Evolutionary conservation across 1,140 invertebrate species (phyloP).

Genomic region (Atopsyche davidsoni): DNA sequence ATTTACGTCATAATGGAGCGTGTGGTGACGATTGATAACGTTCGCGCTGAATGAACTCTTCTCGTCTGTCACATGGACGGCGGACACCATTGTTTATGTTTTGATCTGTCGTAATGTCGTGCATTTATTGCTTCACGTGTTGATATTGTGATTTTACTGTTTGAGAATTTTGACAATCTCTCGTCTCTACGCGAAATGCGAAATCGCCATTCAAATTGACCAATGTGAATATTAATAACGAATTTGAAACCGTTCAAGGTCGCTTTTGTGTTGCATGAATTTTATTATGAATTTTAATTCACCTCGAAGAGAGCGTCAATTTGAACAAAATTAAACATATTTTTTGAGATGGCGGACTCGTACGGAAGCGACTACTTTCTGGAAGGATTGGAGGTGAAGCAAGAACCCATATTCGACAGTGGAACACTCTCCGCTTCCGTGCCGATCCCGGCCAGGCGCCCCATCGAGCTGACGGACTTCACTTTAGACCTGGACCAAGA

Average conservation of each 20-base stretch:
- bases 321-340: too few relatives aligned
- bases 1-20: constrained; percentile 20
- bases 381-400: constrained; percentile 49
- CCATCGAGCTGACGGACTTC: constrained; percentile 36
- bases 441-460: constrained; percentile 50
- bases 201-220: too few relatives aligned
- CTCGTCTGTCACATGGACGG: constrained; percentile 13
- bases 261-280: constrained; percentile 13
- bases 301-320: too few relatives aligned
- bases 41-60: constrained; percentile 1
- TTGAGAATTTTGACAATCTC: too few relatives aligned
- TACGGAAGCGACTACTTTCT: constrained; percentile 52
- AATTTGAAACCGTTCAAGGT: constrained; percentile 18
- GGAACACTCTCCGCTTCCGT: constrained; percentile 50
- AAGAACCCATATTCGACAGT: constrained; percentile 43
- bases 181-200: too few relatives aligned
- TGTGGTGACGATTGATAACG: constrained; percentile 16
- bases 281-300: constrained; percentile 11
- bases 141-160: too few relatives aligned
- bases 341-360: constrained; percentile 49
- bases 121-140: constrained; percentile 16
- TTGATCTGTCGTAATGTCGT: constrained; percentile 17
- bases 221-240: too few relatives aligned
- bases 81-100: constrained; percentile 22
- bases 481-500: constrained; percentile 51